Evolutionary conservation across 2,888 invertebrate genomes (phyloP).

Genomic region (Branchipolynoe longqiensis): DNA sequence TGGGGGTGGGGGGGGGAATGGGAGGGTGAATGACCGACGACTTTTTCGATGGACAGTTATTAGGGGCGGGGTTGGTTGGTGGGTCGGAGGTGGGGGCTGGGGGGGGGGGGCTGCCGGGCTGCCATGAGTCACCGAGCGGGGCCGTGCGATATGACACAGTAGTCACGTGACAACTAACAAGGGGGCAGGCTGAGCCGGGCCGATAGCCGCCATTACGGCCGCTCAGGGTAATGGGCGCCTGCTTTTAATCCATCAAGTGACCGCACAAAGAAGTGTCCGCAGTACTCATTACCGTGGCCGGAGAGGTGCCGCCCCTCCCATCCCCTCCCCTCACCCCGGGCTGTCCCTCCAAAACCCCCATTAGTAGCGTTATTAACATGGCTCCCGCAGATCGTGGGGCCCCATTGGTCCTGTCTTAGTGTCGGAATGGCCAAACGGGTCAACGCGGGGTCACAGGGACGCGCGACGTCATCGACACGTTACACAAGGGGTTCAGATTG

Average conservation of each 20-base stretch:
- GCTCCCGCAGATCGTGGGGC: background rate
- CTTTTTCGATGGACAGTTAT: slow-evolving; percentile 49
- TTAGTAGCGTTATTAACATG: slow-evolving; percentile 43
- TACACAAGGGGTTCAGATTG: background rate
- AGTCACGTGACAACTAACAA: slow-evolving; percentile 10
- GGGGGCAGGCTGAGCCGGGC: background rate
- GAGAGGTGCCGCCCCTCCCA: slow-evolving; percentile 12
- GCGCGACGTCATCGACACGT: background rate
- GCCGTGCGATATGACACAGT: slow-evolving; percentile 40
- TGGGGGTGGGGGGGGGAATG: too few species aligned
- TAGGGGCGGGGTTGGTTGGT: too few species aligned
- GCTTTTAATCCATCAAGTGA: slow-evolving; percentile 55
- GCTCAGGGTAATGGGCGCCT: slow-evolving; percentile 24
- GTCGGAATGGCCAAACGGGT: slow-evolving; percentile 29
- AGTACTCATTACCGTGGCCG: slow-evolving; percentile 44
- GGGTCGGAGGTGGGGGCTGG: too few species aligned
- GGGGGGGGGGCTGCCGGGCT: too few species aligned
- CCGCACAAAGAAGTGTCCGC: slow-evolving; percentile 53
- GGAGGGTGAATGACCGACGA: too few species aligned
- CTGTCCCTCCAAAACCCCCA: too few species aligned
- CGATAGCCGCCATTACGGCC: slow-evolving; percentile 35
- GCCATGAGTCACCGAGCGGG: slow-evolving; percentile 41
- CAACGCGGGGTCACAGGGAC: slow-evolving; percentile 2
- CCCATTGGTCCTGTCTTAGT: slow-evolving; percentile 15
- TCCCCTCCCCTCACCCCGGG: too few species aligned